Percentiles rank a stretch among this genome's conserved stretches.
phyloP scores from a whole-genome alignment of 2,113 vertebrate genomes.

The Natator depressus region DNA sequence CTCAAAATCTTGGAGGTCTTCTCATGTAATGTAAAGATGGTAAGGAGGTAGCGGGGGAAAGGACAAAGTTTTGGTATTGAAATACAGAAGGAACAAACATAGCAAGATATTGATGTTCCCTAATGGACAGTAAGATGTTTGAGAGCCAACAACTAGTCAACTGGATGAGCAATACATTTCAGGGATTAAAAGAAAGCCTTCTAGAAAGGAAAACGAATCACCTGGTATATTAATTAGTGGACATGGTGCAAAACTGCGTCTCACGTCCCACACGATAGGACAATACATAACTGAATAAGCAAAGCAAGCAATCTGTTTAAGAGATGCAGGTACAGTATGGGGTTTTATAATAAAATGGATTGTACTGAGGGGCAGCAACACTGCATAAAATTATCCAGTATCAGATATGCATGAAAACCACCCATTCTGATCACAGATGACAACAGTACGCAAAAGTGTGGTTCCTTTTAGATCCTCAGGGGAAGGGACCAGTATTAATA shows the following conservation, averaged over 20 bases:
- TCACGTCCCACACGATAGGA: neutral
- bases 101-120: neutral
- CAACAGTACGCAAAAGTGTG: accelerated
- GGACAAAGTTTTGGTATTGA: neutral
- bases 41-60: neutral
- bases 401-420: neutral
- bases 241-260: neutral
- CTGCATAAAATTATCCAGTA: accelerated
- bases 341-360: neutral
- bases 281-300: accelerated
- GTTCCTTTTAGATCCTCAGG: neutral
- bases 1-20: neutral
- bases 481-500: accelerated
- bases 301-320: accelerated
- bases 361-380: neutral
- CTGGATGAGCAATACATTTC: constrained; percentile 9
- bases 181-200: neutral
- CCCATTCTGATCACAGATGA: neutral
- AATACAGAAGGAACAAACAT: neutral
- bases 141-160: constrained; percentile 5
- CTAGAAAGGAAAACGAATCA: constrained; percentile 7
- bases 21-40: neutral
- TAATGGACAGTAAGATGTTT: neutral
- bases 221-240: neutral
- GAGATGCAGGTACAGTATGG: accelerated